Conservation (phyloP, 2,113 vertebrate species). For the Trogon melanurus region DNA sequence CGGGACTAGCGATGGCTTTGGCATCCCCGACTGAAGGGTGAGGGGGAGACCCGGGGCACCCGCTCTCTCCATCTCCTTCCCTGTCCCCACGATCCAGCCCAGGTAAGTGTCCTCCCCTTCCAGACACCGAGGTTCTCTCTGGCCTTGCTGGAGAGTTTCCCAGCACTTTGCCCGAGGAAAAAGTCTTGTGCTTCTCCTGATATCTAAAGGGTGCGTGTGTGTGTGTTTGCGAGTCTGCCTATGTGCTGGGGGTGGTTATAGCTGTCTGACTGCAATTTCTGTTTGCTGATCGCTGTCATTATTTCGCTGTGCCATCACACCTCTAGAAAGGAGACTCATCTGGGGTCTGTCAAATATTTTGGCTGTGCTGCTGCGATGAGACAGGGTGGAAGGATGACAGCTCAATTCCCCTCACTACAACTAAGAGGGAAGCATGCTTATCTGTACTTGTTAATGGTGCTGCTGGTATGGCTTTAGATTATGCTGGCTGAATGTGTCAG, state of each 20-base stretch:
- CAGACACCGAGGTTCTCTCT: neutral
- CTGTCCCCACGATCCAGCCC: neutral
- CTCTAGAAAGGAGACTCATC: neutral
- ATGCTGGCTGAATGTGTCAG: neutral
- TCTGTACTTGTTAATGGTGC: neutral
- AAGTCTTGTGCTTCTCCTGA: neutral
- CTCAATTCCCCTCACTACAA: neutral
- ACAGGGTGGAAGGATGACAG: neutral
- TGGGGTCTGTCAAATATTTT: conserved; percentile 24
- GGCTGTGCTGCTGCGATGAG: neutral
- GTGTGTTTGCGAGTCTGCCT: neutral
- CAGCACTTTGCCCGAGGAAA: neutral
- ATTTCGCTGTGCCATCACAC: neutral
- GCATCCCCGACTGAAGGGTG: neutral
- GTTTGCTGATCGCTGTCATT: neutral
- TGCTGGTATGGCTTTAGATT: neutral
- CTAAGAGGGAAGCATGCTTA: neutral
- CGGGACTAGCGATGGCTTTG: neutral
- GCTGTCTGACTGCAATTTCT: conserved; percentile 13
- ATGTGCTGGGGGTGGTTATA: neutral
- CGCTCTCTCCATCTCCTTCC: neutral
- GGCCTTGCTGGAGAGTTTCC: neutral
- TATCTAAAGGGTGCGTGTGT: neutral
- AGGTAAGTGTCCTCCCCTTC: neutral
- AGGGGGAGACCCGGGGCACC: neutral